These are phyloP conservation scores for Andrena hattorfiana DNA, from an alignment of 2,888 invertebrate genomes.

Conservation along the genomic window DNA sequence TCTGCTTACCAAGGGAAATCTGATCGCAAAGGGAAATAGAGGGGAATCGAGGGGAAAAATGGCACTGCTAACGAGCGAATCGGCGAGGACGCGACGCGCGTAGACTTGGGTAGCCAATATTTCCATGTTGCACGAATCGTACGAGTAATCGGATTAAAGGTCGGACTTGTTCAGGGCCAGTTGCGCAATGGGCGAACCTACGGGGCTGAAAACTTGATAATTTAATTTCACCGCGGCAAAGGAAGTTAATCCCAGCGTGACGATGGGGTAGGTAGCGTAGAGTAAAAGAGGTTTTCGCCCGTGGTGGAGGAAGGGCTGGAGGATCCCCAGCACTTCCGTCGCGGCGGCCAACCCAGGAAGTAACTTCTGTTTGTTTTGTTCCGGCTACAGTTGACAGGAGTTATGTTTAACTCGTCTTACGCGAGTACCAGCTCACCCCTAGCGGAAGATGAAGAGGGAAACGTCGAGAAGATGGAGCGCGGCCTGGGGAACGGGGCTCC, in stretches of 20 bases:
- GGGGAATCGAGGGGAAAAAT: constrained; percentile 30
- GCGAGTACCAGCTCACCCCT: constrained; percentile 26
- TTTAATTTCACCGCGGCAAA: constrained; percentile 74
- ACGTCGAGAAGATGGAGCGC: constrained; percentile 41
- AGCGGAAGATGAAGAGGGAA: constrained; percentile 45
- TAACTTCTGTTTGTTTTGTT: constrained; percentile 75
- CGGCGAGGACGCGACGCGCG: constrained; percentile 4
- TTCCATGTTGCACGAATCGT: constrained; percentile 68
- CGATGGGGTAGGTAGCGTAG: constrained; percentile 55
- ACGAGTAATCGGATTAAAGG: constrained; percentile 74
- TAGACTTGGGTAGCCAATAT: constrained; percentile 48
- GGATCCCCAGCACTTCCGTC: constrained; percentile 59
- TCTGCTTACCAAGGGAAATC: background rate
- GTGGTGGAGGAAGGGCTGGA: constrained; percentile 43
- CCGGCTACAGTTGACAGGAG: constrained; percentile 68
- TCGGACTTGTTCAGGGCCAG: constrained; percentile 41
- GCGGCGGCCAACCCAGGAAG: constrained; percentile 54
- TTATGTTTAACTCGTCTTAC: constrained; percentile 71
- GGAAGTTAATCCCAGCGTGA: constrained; percentile 74
- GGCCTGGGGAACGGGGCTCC: background rate
- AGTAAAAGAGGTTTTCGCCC: constrained; percentile 53
- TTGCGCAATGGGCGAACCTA: constrained; percentile 44
- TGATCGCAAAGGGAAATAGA: constrained; percentile 38
- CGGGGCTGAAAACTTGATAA: constrained; percentile 73
- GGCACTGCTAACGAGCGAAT: background rate